phyloP scores from a whole-genome alignment of 2,113 vertebrate species.

The Bagarius yarrelli region DNA sequence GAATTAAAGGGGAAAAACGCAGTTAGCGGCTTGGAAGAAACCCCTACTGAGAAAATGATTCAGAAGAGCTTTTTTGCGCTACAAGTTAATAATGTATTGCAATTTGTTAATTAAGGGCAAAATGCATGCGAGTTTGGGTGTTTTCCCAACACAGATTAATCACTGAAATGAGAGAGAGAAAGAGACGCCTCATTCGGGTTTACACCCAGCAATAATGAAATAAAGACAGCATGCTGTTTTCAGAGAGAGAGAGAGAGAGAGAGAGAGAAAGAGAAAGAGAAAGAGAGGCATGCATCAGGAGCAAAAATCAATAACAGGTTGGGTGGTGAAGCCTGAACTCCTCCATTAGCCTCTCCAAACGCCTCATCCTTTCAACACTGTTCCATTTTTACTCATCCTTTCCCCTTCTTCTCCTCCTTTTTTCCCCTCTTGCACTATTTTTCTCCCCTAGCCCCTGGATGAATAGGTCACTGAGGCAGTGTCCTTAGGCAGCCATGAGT shows the following conservation, averaged over 20 bases:
- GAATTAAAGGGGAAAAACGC: neutral
- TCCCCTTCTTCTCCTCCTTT: neutral
- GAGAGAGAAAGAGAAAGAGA: slow-evolving; percentile 13
- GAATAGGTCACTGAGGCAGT: slow-evolving; percentile 10
- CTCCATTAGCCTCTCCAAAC: slow-evolving; percentile 36
- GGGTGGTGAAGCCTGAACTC: slow-evolving; percentile 48
- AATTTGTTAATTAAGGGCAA: slow-evolving; percentile 63
- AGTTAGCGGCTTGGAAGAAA: slow-evolving; percentile 42
- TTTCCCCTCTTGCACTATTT: neutral
- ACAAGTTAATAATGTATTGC: slow-evolving; percentile 60
- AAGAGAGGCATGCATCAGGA: slow-evolving; percentile 1
- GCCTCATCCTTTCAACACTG: slow-evolving; percentile 19
- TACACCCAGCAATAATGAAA: slow-evolving; percentile 48
- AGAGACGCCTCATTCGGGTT: slow-evolving; percentile 35
- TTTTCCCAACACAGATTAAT: slow-evolving; percentile 58
- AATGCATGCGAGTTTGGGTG: slow-evolving; percentile 57
- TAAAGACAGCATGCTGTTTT: slow-evolving; percentile 53
- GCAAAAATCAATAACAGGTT: slow-evolving; percentile 54
- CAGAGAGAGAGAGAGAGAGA: slow-evolving; percentile 13
- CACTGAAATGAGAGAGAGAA: slow-evolving; percentile 54
- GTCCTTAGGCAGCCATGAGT: slow-evolving; percentile 19
- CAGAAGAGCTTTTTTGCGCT: slow-evolving; percentile 52
- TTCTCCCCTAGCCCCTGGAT: slow-evolving; percentile 4
- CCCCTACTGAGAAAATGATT: slow-evolving; percentile 57
- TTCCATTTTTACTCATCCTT: slow-evolving; percentile 11